A percentile compares a stretch with the other conserved stretches of the same genome.
phyloP scores from a whole-genome alignment of 2,888 invertebrate species.

The Scaptomyza flava region DNA sequence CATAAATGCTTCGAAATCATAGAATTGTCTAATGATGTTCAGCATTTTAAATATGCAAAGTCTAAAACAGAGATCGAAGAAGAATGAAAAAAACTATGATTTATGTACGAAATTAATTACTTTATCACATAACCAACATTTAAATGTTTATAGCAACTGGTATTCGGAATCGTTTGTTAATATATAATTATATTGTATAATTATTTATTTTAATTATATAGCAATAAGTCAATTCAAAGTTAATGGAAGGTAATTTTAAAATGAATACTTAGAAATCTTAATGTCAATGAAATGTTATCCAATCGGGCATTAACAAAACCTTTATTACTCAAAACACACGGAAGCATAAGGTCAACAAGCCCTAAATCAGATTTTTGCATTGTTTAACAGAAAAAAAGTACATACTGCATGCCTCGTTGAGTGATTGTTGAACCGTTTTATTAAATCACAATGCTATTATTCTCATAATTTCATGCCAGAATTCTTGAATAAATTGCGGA shows the following conservation, averaged over 20 bases:
- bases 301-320: too few relatives aligned
- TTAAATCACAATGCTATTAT: constrained; percentile 32
- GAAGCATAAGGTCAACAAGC: neutral
- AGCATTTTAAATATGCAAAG: neutral
- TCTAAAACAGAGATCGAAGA: neutral
- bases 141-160: neutral
- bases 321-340: neutral
- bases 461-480: constrained; percentile 66
- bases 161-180: neutral
- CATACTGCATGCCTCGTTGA: constrained; percentile 23
- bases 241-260: too few relatives aligned
- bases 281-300: too few relatives aligned
- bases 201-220: too few relatives aligned
- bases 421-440: constrained; percentile 40
- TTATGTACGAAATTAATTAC: neutral
- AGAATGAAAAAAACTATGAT: neutral
- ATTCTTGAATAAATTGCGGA: constrained; percentile 65
- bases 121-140: neutral
- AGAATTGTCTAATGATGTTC: neutral
- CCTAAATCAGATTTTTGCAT: constrained; percentile 1
- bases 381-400: too few relatives aligned
- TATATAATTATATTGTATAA: neutral
- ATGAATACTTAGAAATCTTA: too few relatives aligned
- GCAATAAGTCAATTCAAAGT: too few relatives aligned
- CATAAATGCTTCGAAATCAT: neutral